Conservation (phyloP, 2,113 vertebrate species). For the Castor canadensis region DNA sequence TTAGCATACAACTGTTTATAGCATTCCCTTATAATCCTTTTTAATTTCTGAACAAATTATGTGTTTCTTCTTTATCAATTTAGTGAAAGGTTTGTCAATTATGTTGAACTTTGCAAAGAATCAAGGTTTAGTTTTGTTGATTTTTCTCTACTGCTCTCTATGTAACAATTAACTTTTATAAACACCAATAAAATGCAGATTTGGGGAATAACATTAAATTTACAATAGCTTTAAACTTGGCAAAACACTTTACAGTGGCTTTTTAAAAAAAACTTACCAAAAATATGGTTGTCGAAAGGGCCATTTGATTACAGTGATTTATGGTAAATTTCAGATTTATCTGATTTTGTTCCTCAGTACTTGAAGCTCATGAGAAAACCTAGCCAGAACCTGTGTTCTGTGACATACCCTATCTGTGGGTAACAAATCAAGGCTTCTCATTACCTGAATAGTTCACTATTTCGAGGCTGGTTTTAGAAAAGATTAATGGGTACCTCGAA, state of each 20-base stretch:
- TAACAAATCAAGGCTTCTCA: neutral
- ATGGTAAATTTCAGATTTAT: conserved; percentile 13
- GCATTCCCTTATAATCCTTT: neutral
- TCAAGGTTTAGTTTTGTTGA: neutral
- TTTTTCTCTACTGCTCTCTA: neutral
- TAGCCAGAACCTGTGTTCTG: neutral
- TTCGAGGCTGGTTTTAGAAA: conserved; percentile 3
- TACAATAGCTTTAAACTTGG: neutral
- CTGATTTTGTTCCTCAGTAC: neutral
- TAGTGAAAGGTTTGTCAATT: neutral
- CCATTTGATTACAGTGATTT: neutral
- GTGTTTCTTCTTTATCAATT: neutral
- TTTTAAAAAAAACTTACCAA: neutral
- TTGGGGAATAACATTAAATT: conserved; percentile 28
- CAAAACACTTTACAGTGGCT: neutral
- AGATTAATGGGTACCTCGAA: neutral
- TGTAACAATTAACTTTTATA: neutral
- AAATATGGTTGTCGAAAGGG: neutral
- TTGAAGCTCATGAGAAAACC: neutral
- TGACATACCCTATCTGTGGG: neutral
- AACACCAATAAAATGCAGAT: neutral
- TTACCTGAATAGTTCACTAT: neutral
- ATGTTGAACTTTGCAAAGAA: conserved; percentile 16
- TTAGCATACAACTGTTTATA: neutral
- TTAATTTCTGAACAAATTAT: conserved; percentile 31